Conservation (phyloP, 2,888 invertebrate species). For the Lordiphosa fenestrarum region DNA sequence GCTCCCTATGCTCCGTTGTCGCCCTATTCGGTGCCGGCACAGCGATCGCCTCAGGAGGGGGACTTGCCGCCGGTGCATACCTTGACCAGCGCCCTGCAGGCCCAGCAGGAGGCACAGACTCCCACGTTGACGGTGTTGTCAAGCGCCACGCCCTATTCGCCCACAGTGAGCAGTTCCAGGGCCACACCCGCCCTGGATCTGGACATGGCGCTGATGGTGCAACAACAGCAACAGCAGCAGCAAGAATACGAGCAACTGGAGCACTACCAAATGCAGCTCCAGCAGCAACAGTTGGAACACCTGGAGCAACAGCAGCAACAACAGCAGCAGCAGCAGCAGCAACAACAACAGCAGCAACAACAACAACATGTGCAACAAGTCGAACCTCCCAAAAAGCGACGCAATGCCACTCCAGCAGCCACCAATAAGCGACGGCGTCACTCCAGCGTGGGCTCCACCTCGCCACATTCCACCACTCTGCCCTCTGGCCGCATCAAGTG, state of each 20-base stretch:
- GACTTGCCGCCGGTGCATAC: conserved; percentile 76
- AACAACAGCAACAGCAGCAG: conserved; percentile 41
- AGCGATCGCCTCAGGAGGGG: conserved; percentile 76
- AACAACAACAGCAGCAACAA: conserved; percentile 27
- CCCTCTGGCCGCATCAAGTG: conserved; percentile 83
- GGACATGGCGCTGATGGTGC: conserved; percentile 54
- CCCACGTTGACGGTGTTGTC: conserved; percentile 50
- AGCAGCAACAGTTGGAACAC: conserved; percentile 25
- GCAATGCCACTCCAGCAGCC: conserved; percentile 27
- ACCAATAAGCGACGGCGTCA: conserved; percentile 59
- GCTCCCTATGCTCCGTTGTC: conserved; percentile 69
- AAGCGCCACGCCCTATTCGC: conserved; percentile 68
- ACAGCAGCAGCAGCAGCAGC: conserved; percentile 24
- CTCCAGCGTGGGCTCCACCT: conserved; percentile 57
- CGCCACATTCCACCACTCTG: conserved; percentile 62
- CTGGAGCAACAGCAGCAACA: conserved; percentile 28
- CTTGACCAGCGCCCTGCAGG: conserved; percentile 59
- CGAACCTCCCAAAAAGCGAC: conserved; percentile 39
- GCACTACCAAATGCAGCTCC: conserved; percentile 29
- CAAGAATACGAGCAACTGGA: conserved; percentile 34
- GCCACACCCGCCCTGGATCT: conserved; percentile 78
- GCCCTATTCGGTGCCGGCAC: conserved; percentile 62
- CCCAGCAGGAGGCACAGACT: conserved; percentile 60
- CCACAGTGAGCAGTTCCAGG: conserved; percentile 79
- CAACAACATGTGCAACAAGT: conserved; percentile 25